A percentile compares a stretch with the other conserved stretches of the same genome.
phyloP scores from a whole-genome alignment of 2,888 invertebrate genomes.

The Lepas anatifera region DNA sequence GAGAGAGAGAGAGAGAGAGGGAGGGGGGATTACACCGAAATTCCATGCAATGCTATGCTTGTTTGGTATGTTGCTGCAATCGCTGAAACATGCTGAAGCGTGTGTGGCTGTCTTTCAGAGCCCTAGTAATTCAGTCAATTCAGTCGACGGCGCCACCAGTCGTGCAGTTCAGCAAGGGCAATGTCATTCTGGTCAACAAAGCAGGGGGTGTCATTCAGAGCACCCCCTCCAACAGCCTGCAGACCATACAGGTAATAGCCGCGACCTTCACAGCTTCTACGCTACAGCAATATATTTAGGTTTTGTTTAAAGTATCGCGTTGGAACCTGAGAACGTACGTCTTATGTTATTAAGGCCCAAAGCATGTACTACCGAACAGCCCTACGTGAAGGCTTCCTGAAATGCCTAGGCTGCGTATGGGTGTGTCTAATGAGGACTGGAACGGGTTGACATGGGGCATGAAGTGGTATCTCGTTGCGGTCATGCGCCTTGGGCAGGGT shows the following conservation, averaged over 20 bases:
- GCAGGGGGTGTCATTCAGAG: conserved; percentile 62
- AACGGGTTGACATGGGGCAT: too few species aligned
- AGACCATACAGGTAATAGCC: conserved; percentile 61
- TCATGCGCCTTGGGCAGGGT: too few species aligned
- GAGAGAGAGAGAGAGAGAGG: too few species aligned
- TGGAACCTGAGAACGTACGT: background rate
- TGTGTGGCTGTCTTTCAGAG: background rate
- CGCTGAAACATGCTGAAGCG: too few species aligned
- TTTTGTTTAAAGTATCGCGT: background rate
- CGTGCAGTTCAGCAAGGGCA: conserved; percentile 69
- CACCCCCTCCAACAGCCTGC: conserved; percentile 63
- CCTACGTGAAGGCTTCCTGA: background rate
- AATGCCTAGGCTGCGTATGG: background rate
- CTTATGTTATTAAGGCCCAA: background rate
- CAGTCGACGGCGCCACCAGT: conserved; percentile 81
- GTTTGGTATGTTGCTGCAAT: too few species aligned
- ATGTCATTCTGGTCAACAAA: conserved; percentile 72
- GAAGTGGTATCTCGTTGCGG: too few species aligned
- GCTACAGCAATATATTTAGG: background rate
- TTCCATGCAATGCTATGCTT: too few species aligned
- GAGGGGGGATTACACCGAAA: too few species aligned
- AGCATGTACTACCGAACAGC: too few species aligned
- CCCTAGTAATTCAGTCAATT: conserved; percentile 88
- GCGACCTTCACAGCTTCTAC: background rate
- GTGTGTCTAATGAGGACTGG: too few species aligned